Evolutionary conservation across 1,140 invertebrate genomes (phyloP).

Genomic region (Luehdorfia chinensis): DNA sequence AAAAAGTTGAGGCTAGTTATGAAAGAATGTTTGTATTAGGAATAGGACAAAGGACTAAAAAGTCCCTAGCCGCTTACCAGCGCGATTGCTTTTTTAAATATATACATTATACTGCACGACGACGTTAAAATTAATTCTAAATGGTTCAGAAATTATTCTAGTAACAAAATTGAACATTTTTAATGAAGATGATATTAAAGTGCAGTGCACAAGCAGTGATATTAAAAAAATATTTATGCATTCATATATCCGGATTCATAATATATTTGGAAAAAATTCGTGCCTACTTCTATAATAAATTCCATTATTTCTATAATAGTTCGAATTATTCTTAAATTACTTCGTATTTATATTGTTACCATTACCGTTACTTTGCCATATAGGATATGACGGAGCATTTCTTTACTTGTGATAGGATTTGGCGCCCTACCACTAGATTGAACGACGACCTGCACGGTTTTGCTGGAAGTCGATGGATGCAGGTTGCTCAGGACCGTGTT

Average conservation of each 20-base stretch:
- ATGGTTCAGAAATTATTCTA: not conserved
- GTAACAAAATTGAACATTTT: not conserved
- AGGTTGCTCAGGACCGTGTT: too few species aligned
- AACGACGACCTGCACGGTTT: too few species aligned
- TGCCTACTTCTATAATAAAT: too few species aligned
- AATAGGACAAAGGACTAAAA: conserved; percentile 17
- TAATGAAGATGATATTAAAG: not conserved
- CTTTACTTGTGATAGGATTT: too few species aligned
- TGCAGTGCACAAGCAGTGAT: not conserved
- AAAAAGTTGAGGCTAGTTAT: conserved; percentile 17
- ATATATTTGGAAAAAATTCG: too few species aligned
- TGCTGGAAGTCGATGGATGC: too few species aligned
- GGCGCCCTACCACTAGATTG: too few species aligned
- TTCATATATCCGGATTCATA: not conserved
- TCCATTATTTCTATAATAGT: too few species aligned
- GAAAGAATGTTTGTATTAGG: conserved; percentile 13
- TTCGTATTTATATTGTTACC: too few species aligned
- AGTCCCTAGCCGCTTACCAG: not conserved
- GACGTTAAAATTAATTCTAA: not conserved
- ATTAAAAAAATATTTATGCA: not conserved
- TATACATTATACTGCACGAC: not conserved
- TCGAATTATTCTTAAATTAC: too few species aligned
- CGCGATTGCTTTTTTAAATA: not conserved
- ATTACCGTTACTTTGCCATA: too few species aligned
- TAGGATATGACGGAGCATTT: too few species aligned